Evolutionary conservation across 2,113 vertebrate species (phyloP), one percentile per base, ranked within the genome.

Genomic region (Sinocyclocheilus maitianheensis): DNA sequence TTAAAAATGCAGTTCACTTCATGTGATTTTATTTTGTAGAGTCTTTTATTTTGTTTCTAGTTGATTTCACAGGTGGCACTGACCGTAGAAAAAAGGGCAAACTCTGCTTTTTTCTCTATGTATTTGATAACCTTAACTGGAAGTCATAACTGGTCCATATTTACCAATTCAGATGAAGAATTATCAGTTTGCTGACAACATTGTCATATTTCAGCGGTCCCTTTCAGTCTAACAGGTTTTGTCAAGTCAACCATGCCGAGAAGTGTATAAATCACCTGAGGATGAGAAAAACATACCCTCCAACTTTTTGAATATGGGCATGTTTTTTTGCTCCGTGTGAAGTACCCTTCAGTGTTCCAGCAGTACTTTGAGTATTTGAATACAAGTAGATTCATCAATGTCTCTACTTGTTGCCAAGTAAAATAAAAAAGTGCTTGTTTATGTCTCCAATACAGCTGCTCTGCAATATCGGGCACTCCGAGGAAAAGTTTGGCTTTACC

Each of bases 401-500:
- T 69, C 43, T 65, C 40, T 20, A 3, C n/a, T 18, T 26, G 79
- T 20, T 24, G 9, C 40, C 79, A 67, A 48, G n/a, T 3, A 12
- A 22, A 14, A 34, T 69, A 4, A 37, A 82, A 53, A 69, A 53
- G 18, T 53, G 22, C 26, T 37, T 75, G 48, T 84, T 67, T 60
- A 22, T 60, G 22, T 82, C 24, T 92, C 86, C 84, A 62, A 94
- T 93, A 24, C 87, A 99, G 98, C 96, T 99, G 93, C 97, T 99
- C 91, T 98, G 97, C 96, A 97, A 95, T 88, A 92, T 96, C 92
- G 96, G 96, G 87, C 97, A 98, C 91, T 94, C 93, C 86, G 97
- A 99, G 93, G 98, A 99, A 91, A 97, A 96, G 89, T 93, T 99
- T 92, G 97, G 98, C 81, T 99, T 97, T 95, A 97, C 97, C 2